Evolutionary conservation across 2,888 invertebrate genomes (phyloP).

Genomic region (Cryptocheilus praepositus): DNA sequence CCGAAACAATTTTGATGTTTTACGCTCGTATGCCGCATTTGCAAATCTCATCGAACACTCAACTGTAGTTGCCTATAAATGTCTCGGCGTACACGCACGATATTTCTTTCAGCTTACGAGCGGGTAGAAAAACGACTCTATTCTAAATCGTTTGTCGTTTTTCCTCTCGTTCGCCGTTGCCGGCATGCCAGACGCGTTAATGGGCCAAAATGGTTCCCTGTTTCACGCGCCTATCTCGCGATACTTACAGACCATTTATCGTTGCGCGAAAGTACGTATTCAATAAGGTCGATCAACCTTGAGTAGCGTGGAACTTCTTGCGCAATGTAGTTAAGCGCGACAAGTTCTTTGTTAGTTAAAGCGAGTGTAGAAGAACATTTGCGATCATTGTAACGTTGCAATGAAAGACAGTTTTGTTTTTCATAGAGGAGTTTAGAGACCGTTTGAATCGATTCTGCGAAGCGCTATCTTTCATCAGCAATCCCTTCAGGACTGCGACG

Average conservation of each 20-base stretch:
- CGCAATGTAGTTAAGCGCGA: slow-evolving; percentile 7
- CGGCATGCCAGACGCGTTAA: too few species aligned
- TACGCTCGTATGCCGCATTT: slow-evolving; percentile 21
- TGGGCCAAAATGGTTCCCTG: too few species aligned
- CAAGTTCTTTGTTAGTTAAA: too few species aligned
- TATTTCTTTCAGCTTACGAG: slow-evolving; percentile 45
- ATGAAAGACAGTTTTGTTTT: too few species aligned
- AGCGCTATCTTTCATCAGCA: too few species aligned
- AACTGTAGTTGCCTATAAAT: slow-evolving; percentile 42
- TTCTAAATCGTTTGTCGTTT: slow-evolving; percentile 46
- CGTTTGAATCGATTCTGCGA: too few species aligned
- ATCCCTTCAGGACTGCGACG: too few species aligned
- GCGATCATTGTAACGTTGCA: slow-evolving; percentile 16
- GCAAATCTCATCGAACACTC: slow-evolving; percentile 37
- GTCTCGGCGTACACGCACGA: slow-evolving; percentile 38
- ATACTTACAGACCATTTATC: slow-evolving; percentile 23
- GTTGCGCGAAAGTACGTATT: slow-evolving; percentile 11
- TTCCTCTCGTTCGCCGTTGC: slow-evolving; percentile 10
- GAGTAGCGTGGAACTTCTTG: slow-evolving; percentile 28
- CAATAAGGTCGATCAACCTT: not conserved
- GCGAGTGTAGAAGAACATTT: slow-evolving; percentile 17
- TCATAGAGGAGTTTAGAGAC: too few species aligned
- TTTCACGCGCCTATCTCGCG: not conserved
- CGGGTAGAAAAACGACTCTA: slow-evolving; percentile 33
- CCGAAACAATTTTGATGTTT: too few species aligned